Evolutionary conservation across 1,140 invertebrate genomes (phyloP).

Genomic region (Drosophila neocordata): DNA sequence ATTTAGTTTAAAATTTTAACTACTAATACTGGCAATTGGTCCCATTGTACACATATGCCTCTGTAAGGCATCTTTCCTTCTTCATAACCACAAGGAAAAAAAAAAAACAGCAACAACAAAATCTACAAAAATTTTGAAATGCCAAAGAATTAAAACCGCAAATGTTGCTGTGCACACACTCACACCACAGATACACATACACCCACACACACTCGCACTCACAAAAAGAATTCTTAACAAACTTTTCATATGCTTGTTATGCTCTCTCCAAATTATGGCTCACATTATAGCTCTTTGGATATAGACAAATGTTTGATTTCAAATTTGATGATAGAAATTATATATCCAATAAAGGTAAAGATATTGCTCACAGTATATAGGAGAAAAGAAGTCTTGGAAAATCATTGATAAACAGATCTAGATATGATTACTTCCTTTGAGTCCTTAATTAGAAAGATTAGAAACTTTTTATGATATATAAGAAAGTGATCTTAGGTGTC

Average conservation of each 20-base stretch:
- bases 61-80: not conserved
- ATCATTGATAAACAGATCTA: too few species aligned
- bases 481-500: too few species aligned
- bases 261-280: not conserved
- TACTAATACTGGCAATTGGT: not conserved
- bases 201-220: slow-evolving; percentile 21
- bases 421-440: too few species aligned
- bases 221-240: slow-evolving; percentile 77
- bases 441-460: too few species aligned
- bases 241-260: slow-evolving; percentile 77
- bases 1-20: too few species aligned
- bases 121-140: slow-evolving; percentile 26
- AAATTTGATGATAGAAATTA: too few species aligned
- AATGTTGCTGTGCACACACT: slow-evolving; percentile 62
- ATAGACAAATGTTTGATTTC: too few species aligned
- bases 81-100: not conserved
- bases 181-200: not conserved
- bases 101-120: not conserved
- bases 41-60: not conserved
- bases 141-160: slow-evolving; percentile 74
- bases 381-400: too few species aligned
- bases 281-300: not conserved
- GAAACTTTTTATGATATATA: too few species aligned
- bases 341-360: too few species aligned
- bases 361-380: too few species aligned